Evolutionary conservation across 1,140 invertebrate species (phyloP).

Genomic region (Dinothrombium tinctorium): DNA sequence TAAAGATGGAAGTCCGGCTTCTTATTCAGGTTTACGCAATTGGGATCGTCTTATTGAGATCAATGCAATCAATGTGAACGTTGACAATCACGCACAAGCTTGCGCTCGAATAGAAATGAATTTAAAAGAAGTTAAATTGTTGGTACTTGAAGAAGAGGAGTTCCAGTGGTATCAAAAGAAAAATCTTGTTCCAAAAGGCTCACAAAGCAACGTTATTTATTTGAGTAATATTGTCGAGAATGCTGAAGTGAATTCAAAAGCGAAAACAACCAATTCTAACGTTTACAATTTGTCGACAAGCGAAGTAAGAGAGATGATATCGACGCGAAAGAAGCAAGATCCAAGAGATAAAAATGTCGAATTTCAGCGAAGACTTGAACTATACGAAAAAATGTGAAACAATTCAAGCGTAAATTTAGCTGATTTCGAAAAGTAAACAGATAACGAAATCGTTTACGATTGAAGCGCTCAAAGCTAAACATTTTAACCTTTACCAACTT

Average conservation of each 20-base stretch:
- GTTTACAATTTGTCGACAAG: not conserved
- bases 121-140: not conserved
- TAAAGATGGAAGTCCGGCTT: not conserved
- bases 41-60: slow-evolving; percentile 3
- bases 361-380: no score
- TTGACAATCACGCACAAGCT: slow-evolving; percentile 2
- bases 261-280: not conserved
- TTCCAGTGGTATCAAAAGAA: not conserved
- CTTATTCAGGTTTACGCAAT: not conserved
- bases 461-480: no score
- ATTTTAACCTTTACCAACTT: no score
- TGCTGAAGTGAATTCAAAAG: not conserved
- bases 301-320: no score
- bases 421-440: no score
- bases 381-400: no score
- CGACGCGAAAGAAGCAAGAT: no score
- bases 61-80: not conserved
- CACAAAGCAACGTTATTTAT: slow-evolving; percentile 2
- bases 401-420: no score
- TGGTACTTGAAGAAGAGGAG: not conserved
- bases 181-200: not conserved
- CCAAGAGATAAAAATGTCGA: no score
- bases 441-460: no score
- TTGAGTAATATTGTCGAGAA: not conserved
- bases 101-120: not conserved